Evolutionary conservation across 2,113 vertebrate genomes (phyloP), one percentile per base, ranked within the genome.

Genomic region (Silurus glanis): DNA sequence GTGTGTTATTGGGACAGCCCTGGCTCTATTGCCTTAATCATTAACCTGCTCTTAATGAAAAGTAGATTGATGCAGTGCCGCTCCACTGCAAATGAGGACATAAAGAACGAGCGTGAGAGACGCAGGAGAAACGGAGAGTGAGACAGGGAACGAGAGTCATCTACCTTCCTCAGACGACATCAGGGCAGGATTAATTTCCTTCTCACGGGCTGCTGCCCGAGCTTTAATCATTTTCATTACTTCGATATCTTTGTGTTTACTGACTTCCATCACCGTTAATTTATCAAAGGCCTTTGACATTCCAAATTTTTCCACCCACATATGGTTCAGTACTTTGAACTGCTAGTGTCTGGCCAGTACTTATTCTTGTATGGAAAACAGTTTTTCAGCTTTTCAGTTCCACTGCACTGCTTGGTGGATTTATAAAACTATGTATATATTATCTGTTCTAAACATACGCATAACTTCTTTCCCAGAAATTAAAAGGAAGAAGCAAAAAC

Each of bases 131-230:
- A n/a, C 76, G 5, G 37, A 23, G 59, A 78, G 21, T 13, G 51
- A 58, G 72, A 69, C 37, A 53, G 81, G 16, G 82, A 17, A 37
- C 56, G 45, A 56, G 56, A 64, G 83, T 55, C 49, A 71, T 78
- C 85, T 87, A 89, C 78, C 87, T 90, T 80, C 69, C 83, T 0
- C 55, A 90, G 91, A 91, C 91, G 91, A 89, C 84, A 45, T 49
- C 28, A 53, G 79, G 59, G n/a, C 87, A 49, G 90, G 87, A 91
- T 92, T 91, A 23, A 92, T 92, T 90, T 92, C 90, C 91, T 90
- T 87, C 88, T 88, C 23, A 59, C 55, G 64, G 66, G 72, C 66
- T 47, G 14, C 55, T 86, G 87, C 79, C 79, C 83, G 75, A 67
- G 25, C 72, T 76, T 85, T 82, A 87, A 83, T 88, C 83, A 85